Conservation (phyloP, 2,888 invertebrate species). For the Hemicrepidius hirtus region DNA sequence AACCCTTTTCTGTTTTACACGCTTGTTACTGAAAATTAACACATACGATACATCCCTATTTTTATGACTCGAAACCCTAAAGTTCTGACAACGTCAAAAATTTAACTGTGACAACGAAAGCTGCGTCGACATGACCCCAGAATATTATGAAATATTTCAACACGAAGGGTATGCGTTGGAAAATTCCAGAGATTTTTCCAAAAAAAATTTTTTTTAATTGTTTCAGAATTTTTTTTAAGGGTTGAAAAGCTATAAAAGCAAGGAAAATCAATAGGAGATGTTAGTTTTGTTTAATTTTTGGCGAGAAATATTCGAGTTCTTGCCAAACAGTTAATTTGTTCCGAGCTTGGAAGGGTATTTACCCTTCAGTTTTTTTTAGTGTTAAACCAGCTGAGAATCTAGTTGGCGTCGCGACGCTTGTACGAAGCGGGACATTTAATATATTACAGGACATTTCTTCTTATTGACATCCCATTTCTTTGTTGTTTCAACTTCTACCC, state of each 20-base stretch:
- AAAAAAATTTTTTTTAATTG: neutral
- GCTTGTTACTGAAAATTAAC: neutral
- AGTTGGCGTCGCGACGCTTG: too few species aligned
- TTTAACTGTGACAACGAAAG: neutral
- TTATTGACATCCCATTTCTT: too few species aligned
- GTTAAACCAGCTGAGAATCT: too few species aligned
- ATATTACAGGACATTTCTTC: too few species aligned
- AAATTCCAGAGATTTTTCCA: neutral
- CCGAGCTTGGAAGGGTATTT: too few species aligned
- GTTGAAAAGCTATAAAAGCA: conserved; percentile 19
- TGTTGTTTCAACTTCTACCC: too few species aligned
- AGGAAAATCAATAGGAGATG: conserved; percentile 14
- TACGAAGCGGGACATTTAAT: too few species aligned
- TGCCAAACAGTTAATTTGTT: too few species aligned
- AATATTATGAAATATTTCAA: neutral
- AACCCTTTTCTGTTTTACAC: neutral
- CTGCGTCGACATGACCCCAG: neutral
- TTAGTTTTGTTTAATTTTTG: conserved; percentile 14
- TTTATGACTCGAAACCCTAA: neutral
- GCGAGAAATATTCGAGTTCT: too few species aligned
- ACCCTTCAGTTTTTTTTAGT: too few species aligned
- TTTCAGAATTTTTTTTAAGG: too few species aligned
- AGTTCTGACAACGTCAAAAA: neutral
- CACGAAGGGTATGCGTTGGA: neutral
- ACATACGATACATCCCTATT: neutral